Percentiles rank a stretch among this genome's conserved stretches.
Evolutionary conservation across 30 jellyfish, hydroid and myxozoan genomes (phyloP).

Genomic region (Turritopsis dohrnii): DNA sequence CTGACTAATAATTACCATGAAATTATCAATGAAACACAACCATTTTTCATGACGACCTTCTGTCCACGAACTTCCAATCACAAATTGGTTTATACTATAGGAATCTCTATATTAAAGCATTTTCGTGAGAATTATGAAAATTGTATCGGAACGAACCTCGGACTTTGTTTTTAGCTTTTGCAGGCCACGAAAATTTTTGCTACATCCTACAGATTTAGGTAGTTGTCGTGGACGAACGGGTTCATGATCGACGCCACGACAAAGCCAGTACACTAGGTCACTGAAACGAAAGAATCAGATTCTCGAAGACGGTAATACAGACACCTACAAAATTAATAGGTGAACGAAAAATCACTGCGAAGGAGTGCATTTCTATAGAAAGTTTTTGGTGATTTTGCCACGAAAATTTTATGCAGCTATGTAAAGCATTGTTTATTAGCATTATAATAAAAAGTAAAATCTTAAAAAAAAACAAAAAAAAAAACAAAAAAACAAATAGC

Average conservation of each 20-base stretch:
- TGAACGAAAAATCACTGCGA: too few species aligned
- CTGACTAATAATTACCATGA: neutral
- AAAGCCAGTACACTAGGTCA: slow-evolving; percentile 64
- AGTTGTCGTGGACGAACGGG: slow-evolving; percentile 85
- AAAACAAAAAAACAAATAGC: too few species aligned
- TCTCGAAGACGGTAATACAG: neutral
- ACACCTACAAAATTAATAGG: too few species aligned
- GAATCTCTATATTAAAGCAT: too few species aligned
- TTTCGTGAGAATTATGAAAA: too few species aligned
- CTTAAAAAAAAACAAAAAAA: too few species aligned
- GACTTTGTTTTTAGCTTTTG: slow-evolving; percentile 36
- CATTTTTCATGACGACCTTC: neutral
- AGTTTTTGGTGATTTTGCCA: too few species aligned
- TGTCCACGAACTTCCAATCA: neutral
- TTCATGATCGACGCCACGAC: slow-evolving; percentile 85
- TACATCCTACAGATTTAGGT: slow-evolving; percentile 94
- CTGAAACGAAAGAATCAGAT: slow-evolving; percentile 26
- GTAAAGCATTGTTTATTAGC: too few species aligned
- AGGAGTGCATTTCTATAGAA: too few species aligned
- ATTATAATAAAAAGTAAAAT: too few species aligned
- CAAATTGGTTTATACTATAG: too few species aligned
- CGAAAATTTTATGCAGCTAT: too few species aligned
- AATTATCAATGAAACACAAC: neutral
- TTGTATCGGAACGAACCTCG: slow-evolving; percentile 67
- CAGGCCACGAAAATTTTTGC: slow-evolving; percentile 82